Conservation (phyloP, 2,113 vertebrate species). For the Pelvicachromis taeniatus region DNA sequence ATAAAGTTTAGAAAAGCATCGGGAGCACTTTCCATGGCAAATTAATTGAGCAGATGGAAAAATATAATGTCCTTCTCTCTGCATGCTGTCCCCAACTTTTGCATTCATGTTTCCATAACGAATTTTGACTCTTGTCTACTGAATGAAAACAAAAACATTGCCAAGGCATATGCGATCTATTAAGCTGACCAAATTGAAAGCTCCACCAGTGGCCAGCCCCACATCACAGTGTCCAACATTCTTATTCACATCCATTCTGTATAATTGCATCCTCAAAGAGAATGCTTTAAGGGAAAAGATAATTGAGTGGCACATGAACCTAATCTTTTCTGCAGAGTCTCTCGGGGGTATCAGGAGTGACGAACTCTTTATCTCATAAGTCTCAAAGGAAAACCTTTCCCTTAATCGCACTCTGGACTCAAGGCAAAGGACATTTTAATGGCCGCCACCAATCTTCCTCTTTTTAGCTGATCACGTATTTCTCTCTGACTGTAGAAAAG, state of each 20-base stretch:
- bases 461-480: not conserved
- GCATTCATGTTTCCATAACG: not conserved
- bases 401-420: slow-evolving; percentile 46
- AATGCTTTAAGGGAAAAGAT: slow-evolving; percentile 56
- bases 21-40: slow-evolving; percentile 20
- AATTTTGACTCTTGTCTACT: slow-evolving; percentile 22
- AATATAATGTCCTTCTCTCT: not conserved
- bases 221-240: slow-evolving; percentile 36
- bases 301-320: slow-evolving; percentile 66
- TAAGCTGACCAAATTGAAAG: slow-evolving; percentile 36
- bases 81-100: not conserved
- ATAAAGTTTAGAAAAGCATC: slow-evolving; percentile 7
- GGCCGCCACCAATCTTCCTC: slow-evolving; percentile 5
- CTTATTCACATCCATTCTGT: slow-evolving; percentile 50
- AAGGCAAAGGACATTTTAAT: slow-evolving; percentile 15
- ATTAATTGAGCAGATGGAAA: slow-evolving; percentile 53
- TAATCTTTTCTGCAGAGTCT: slow-evolving; percentile 54
- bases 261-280: slow-evolving; percentile 64
- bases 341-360: slow-evolving; percentile 36
- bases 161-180: slow-evolving; percentile 58
- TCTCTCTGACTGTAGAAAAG: not conserved
- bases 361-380: slow-evolving; percentile 51
- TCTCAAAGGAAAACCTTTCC: slow-evolving; percentile 48
- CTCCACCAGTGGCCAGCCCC: slow-evolving; percentile 42
- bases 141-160: slow-evolving; percentile 46